Percentiles rank a stretch among this genome's conserved stretches.
phyloP scores from a whole-genome alignment of 2,888 invertebrate genomes.

The Microctonus brassicae region DNA sequence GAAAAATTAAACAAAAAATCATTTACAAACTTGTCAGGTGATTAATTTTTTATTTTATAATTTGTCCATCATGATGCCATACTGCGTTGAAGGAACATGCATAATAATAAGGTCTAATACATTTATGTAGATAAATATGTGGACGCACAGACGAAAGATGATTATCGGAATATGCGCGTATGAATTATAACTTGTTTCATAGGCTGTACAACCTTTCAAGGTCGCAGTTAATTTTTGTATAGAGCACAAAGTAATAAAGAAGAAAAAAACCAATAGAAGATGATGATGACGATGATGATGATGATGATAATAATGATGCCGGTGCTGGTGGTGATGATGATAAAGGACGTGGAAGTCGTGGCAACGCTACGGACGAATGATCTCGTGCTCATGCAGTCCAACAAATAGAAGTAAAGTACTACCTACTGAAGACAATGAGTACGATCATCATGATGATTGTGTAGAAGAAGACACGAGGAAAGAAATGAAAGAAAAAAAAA shows the following conservation, averaged over 20 bases:
- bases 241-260: background rate
- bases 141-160: background rate
- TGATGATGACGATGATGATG: background rate
- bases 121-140: background rate
- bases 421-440: background rate
- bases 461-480: background rate
- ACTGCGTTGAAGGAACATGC: background rate
- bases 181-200: background rate
- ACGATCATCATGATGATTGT: background rate
- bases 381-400: background rate
- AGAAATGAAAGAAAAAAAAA: background rate
- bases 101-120: constrained; percentile 7
- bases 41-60: too few relatives aligned
- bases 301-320: background rate
- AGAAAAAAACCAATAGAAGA: background rate
- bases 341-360: background rate
- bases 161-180: background rate
- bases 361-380: background rate
- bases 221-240: background rate
- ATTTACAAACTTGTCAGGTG: too few relatives aligned
- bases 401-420: background rate
- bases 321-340: background rate
- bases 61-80: constrained; percentile 20
- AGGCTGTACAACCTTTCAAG: constrained; percentile 14
- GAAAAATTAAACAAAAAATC: too few relatives aligned